These are phyloP conservation scores for Poeciliopsis paucimaculata DNA, from an alignment of 2,797 vertebrate genomes.

Conservation along the genomic window DNA sequence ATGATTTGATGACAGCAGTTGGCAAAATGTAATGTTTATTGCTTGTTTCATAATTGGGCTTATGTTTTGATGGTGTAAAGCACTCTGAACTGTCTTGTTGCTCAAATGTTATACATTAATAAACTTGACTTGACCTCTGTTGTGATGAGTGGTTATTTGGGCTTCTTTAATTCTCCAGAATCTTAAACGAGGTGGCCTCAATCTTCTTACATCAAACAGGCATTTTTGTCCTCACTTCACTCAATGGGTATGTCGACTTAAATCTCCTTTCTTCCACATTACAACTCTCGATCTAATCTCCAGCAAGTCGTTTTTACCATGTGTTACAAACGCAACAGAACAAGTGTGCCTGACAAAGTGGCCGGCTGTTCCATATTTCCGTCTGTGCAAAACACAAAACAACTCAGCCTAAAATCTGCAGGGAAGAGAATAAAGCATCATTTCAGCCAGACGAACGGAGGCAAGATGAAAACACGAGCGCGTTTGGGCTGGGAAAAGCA, in stretches of 20 bases:
- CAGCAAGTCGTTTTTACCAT: neutral
- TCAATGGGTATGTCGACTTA: neutral
- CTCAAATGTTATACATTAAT: too few relatives aligned
- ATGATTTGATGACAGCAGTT: too few relatives aligned
- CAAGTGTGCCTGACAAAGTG: neutral
- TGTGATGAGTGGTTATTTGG: neutral
- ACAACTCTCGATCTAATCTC: neutral
- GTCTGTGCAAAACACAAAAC: neutral
- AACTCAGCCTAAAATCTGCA: neutral
- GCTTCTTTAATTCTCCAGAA: neutral
- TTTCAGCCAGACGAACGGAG: neutral
- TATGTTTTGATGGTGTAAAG: too few relatives aligned
- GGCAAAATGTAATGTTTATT: too few relatives aligned
- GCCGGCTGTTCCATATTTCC: neutral
- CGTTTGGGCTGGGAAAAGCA: neutral
- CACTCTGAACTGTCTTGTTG: too few relatives aligned
- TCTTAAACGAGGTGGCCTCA: neutral
- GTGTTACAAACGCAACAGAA: neutral
- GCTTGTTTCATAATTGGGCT: too few relatives aligned
- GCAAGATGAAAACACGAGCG: neutral
- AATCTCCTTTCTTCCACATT: neutral
- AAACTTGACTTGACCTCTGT: neutral
- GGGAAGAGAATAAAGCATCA: neutral
- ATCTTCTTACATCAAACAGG: neutral
- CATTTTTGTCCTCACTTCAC: neutral